Evolutionary conservation across 1,140 invertebrate species (phyloP).

Genomic region (Palaemon carinicauda): DNA sequence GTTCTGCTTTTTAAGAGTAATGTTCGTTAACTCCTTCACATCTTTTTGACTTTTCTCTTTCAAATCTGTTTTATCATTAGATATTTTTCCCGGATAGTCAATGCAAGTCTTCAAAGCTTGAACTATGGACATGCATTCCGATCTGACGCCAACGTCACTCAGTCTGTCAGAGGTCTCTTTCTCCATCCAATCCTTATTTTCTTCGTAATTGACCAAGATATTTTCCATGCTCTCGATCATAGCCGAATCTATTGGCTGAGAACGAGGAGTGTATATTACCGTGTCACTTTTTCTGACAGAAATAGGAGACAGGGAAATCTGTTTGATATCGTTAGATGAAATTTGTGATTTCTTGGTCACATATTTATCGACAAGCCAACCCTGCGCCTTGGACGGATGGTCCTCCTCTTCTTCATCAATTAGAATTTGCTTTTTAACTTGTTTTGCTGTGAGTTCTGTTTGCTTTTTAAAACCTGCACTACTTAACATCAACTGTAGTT

Average conservation of each 20-base stretch:
- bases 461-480: constrained; percentile 23
- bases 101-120: no score
- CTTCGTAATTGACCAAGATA: no score
- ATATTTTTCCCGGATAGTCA: no score
- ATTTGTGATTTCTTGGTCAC: constrained; percentile 16
- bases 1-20: constrained; percentile 26
- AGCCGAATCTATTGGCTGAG: no score
- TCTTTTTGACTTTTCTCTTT: constrained; percentile 21
- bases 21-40: constrained; percentile 31
- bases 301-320: no score
- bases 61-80: not conserved
- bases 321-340: constrained; percentile 6
- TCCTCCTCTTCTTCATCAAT: not conserved
- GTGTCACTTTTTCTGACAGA: no score
- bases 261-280: no score
- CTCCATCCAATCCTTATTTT: no score
- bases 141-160: no score
- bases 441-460: not conserved
- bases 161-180: no score
- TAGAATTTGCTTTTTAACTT: not conserved
- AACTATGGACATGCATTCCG: no score
- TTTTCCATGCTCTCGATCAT: no score
- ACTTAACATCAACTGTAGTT: constrained; percentile 30
- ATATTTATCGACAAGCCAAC: constrained; percentile 30
- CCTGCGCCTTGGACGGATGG: not conserved